A percentile compares a stretch with the other conserved stretches of the same genome.
Conservation (phyloP, 2,113 vertebrate species). For the Isichthys henryi region DNA sequence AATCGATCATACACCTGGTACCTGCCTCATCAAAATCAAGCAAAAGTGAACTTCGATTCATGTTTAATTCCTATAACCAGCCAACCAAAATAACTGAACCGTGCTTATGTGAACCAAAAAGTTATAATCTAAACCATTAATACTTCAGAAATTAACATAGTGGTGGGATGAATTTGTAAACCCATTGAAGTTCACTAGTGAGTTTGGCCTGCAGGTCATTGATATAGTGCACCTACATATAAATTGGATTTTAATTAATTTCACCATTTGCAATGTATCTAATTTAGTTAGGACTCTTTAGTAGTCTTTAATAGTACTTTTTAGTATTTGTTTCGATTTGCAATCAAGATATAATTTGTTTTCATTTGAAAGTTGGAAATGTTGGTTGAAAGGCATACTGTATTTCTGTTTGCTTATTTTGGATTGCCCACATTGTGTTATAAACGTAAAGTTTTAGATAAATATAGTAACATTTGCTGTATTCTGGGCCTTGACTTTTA, state of each 20-base stretch:
- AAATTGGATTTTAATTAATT: neutral
- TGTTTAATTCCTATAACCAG: neutral
- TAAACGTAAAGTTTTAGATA: neutral
- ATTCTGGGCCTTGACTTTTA: neutral
- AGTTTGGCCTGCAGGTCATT: neutral
- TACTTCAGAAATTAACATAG: neutral
- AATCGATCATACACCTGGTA: neutral
- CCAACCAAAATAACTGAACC: neutral
- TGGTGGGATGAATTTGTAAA: neutral
- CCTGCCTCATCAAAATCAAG: neutral
- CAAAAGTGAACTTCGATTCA: neutral
- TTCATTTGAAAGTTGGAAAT: neutral
- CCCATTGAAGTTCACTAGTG: neutral
- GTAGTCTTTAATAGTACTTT: neutral
- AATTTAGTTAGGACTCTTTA: neutral
- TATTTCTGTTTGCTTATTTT: constrained; percentile 2
- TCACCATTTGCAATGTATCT: neutral
- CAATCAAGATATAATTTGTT: neutral
- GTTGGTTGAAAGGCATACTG: neutral
- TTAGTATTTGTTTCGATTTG: neutral
- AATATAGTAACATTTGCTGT: neutral
- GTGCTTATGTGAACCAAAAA: neutral
- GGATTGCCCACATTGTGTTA: neutral
- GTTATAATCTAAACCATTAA: neutral
- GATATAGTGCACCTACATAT: neutral